Percentiles rank a stretch among this genome's conserved stretches.
Conservation (phyloP, 2,113 vertebrate species). For the Indicator indicator region DNA sequence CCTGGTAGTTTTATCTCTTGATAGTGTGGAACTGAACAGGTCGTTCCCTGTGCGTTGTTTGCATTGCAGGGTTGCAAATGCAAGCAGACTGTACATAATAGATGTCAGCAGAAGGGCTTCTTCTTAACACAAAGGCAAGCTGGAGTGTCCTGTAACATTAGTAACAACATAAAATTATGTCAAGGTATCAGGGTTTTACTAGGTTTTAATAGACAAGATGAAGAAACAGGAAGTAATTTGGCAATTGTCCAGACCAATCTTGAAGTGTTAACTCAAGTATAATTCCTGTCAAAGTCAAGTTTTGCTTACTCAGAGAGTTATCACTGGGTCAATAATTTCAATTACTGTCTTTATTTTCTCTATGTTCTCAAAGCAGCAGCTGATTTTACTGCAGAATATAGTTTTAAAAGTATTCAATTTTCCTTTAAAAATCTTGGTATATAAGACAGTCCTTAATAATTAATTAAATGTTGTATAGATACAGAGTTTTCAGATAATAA, state of each 20-base stretch:
- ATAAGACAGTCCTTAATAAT: neutral
- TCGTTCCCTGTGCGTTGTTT: neutral
- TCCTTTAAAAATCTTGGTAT: neutral
- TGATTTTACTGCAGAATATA: neutral
- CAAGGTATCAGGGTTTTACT: neutral
- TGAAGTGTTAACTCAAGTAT: neutral
- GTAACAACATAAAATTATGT: conserved; percentile 25
- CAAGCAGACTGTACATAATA: conserved; percentile 25
- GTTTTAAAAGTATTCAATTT: neutral
- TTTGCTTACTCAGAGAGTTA: conserved; percentile 23
- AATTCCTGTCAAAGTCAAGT: neutral
- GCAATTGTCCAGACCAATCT: neutral
- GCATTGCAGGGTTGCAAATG: conserved; percentile 34
- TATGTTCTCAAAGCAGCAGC: neutral
- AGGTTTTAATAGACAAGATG: neutral
- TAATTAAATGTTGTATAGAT: neutral
- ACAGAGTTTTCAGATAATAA: neutral
- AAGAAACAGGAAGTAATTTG: conserved; percentile 11
- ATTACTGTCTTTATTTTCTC: neutral
- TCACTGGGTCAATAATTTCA: conserved; percentile 20
- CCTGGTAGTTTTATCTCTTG: neutral
- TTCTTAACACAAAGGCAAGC: neutral
- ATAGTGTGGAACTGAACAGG: neutral
- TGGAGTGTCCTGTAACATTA: neutral
- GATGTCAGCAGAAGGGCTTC: conserved; percentile 30